phyloP scores from a whole-genome alignment of 2,113 vertebrate genomes.

The Hippocampus guttulatus region DNA sequence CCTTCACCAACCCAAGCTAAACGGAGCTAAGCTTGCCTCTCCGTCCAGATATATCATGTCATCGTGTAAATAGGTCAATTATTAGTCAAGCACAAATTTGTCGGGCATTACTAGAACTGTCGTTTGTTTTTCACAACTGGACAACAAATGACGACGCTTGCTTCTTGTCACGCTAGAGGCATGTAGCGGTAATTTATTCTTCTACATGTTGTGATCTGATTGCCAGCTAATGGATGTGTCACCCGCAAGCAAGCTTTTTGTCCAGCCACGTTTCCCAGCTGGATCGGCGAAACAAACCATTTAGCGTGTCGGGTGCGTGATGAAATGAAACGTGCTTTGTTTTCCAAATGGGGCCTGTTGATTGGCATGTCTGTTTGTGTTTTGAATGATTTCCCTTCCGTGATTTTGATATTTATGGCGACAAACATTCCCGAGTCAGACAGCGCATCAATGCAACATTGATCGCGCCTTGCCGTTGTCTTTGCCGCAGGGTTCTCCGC shows the following conservation, averaged over 20 bases:
- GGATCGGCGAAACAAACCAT: not conserved
- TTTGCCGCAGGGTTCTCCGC: slow-evolving; percentile 30
- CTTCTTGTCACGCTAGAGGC: not conserved
- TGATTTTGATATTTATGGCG: slow-evolving; percentile 24
- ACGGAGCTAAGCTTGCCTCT: too few species aligned
- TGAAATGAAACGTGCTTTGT: slow-evolving; percentile 29
- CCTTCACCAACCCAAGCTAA: too few species aligned
- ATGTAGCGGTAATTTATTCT: not conserved
- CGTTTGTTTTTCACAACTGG: not conserved
- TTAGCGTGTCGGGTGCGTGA: not conserved
- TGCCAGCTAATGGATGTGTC: not conserved
- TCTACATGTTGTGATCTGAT: not conserved
- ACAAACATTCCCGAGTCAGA: slow-evolving; percentile 5
- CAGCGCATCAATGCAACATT: slow-evolving; percentile 24
- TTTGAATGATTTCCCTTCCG: slow-evolving; percentile 22
- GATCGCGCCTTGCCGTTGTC: slow-evolving; percentile 15
- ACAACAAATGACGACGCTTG: not conserved
- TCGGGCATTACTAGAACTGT: too few species aligned
- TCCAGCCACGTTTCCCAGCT: not conserved
- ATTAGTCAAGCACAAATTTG: too few species aligned
- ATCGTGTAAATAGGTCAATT: too few species aligned
- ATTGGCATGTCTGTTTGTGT: slow-evolving; percentile 23
- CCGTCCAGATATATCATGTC: too few species aligned
- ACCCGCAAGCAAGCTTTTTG: not conserved
- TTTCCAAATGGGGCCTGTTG: slow-evolving; percentile 26